Base-by-base conservation (phyloP, 2,113 vertebrate genomes). In the Brevimyrus niger region DNA sequence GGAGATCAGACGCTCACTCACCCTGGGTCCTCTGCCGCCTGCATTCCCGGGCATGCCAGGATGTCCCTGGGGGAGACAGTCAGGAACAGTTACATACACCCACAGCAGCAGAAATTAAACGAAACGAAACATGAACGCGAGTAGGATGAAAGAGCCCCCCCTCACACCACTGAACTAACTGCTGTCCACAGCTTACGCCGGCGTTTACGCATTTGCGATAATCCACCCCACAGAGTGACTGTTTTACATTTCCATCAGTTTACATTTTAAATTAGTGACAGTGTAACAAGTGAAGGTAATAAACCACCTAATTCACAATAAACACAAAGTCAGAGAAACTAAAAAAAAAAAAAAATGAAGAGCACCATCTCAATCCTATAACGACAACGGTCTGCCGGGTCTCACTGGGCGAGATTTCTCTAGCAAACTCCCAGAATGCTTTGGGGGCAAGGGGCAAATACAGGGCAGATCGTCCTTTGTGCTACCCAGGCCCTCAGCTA, bases 21-120 rank as follows among this genome's bases (percentile, higher is more conserved):
- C 97, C 83, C 0, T 87, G 0, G 46, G 58, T 13, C 97, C 97
- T 69, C 94, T 95, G 92, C 82, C 94, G 89, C 97, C 97, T 0
- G 92, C 76, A 48, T 86, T 93, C 85, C 97, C 97, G 21, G 90
- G 0, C 0, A 89, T 53, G 51, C 97, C 97, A 1, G 92, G 58
- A 3, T 89, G 85, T 69, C 97, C 97, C 97, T 98, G 93, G 73
- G 93, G 90, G 3, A 88, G 88, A 90, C 89, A 10, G 88, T 88
- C 21, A 90, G 87, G 55, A 58, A 47, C 69, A 44, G 89, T 17
- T 23, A 82, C 51, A 44, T 53, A 31, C 42, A 50, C n/a, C 44
- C 23, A 80, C 21, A 83, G 19, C 58, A 84, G 42, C 47, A 23
- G 27, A 19, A 42, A 23, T 15, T 19, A 11, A 51, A 35, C 0